phyloP scores from a whole-genome alignment of 2,113 vertebrate genomes.

The Sebastes schlegelii region DNA sequence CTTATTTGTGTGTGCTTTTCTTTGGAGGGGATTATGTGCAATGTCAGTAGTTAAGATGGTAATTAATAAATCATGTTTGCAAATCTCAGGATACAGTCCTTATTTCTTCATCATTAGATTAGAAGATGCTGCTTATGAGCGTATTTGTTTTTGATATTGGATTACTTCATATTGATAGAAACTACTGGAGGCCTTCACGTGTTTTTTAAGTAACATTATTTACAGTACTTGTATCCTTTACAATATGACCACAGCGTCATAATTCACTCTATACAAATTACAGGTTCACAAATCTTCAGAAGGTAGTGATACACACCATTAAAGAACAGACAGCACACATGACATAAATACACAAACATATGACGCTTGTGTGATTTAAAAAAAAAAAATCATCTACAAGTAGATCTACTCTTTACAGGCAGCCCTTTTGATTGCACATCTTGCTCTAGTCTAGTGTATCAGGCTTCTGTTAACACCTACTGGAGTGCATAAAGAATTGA shows the following conservation, averaged over 20 bases:
- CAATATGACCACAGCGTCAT: constrained; percentile 33
- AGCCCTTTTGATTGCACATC: constrained; percentile 18
- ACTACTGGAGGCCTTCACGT: not conserved
- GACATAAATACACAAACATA: constrained; percentile 27
- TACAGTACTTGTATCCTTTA: constrained; percentile 35
- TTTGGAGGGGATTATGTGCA: constrained; percentile 83
- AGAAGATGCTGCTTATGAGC: not conserved
- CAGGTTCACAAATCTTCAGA: constrained; percentile 38
- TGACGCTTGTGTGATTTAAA: not conserved
- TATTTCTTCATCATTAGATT: not conserved
- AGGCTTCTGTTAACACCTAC: constrained; percentile 9
- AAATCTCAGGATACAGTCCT: constrained; percentile 52
- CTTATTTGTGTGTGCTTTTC: constrained; percentile 65
- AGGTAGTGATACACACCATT: constrained; percentile 34
- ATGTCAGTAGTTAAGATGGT: constrained; percentile 70
- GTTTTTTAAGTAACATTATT: constrained; percentile 32
- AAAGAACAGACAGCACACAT: constrained; percentile 24
- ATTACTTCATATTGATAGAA: not conserved
- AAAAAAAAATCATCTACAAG: not conserved
- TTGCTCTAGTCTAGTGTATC: constrained; percentile 3
- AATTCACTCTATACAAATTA: constrained; percentile 52
- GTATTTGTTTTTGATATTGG: not conserved
- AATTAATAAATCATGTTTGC: constrained; percentile 79
- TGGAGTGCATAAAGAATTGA: constrained; percentile 44
- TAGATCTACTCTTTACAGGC: not conserved